Evolutionary conservation across 2,797 vertebrate species (phyloP).

Genomic region (Acanthurus leucopareius): DNA sequence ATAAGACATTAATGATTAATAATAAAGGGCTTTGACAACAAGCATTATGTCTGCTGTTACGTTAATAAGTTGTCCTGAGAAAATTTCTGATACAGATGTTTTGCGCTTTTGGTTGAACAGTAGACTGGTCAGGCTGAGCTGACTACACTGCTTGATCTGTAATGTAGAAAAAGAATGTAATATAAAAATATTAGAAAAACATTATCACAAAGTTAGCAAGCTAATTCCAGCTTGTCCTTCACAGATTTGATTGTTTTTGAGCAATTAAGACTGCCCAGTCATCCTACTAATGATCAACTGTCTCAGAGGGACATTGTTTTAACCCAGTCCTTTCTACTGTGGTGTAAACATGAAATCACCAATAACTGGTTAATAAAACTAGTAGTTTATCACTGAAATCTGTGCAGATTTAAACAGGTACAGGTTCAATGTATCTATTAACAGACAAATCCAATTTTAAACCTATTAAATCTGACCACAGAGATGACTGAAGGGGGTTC

Average conservation of each 20-base stretch:
- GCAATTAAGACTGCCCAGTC: background rate
- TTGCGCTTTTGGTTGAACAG: background rate
- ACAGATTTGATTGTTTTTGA: background rate
- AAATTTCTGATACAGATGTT: background rate
- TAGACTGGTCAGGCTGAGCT: background rate
- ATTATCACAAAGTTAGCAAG: background rate
- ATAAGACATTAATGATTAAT: background rate
- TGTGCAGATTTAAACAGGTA: no score
- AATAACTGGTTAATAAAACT: no score
- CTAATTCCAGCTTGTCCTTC: background rate
- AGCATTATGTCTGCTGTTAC: background rate
- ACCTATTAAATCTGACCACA: background rate
- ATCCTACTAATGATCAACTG: background rate
- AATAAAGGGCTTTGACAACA: background rate
- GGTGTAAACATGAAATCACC: conserved; percentile 6
- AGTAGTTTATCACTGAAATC: no score
- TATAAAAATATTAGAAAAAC: no score
- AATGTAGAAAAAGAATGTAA: no score
- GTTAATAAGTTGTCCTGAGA: background rate
- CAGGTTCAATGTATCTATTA: no score
- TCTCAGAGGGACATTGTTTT: background rate
- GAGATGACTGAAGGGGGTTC: background rate
- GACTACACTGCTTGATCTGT: background rate
- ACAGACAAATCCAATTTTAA: no score
- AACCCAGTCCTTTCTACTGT: background rate